These are phyloP conservation scores for Dascyllus trimaculatus DNA, from an alignment of 2,113 vertebrate species.

Conservation along the genomic window DNA sequence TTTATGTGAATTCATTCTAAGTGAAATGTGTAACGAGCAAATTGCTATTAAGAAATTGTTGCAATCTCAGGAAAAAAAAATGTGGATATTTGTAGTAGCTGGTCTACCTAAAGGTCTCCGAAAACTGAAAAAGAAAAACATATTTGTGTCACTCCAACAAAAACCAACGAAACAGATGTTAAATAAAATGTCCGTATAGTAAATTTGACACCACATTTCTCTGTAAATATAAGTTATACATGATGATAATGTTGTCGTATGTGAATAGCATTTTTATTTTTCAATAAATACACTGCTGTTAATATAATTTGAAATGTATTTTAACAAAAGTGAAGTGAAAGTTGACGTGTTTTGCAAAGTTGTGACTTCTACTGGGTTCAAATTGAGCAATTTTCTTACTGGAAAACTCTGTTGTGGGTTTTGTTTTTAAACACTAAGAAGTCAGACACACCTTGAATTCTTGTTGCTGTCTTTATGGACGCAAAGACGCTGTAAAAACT, in stretches of 20 bases:
- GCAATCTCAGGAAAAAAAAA: constrained; percentile 2
- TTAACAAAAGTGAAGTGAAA: constrained; percentile 4
- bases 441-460: no score
- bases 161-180: not conserved
- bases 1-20: not conserved
- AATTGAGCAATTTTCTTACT: no score
- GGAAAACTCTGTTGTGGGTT: no score
- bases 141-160: constrained; percentile 17
- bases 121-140: not conserved
- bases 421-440: no score
- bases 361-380: not conserved
- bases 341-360: not conserved
- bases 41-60: not conserved
- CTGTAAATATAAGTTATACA: constrained; percentile 11
- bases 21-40: not conserved
- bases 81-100: constrained; percentile 33
- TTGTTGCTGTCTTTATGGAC: no score
- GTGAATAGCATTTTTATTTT: not conserved
- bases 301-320: not conserved
- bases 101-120: constrained; percentile 38
- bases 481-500: not conserved
- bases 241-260: not conserved
- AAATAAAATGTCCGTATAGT: not conserved
- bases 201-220: not conserved
- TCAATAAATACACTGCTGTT: not conserved